phyloP scores from a whole-genome alignment of 2,113 vertebrate species.

The Leucoraja erinaceus region DNA sequence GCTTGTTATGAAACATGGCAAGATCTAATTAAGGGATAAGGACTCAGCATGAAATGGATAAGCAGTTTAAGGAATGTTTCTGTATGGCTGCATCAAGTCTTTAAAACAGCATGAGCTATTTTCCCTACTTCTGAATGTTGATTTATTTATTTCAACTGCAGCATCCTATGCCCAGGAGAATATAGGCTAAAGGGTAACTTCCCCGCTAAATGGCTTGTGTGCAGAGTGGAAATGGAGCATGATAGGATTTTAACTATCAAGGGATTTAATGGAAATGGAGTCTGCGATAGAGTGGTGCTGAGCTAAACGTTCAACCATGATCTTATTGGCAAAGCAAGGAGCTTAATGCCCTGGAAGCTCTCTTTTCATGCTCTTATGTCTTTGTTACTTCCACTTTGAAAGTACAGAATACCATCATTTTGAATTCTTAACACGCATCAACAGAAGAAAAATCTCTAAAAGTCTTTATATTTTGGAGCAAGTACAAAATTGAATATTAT shows the following conservation, averaged over 20 bases:
- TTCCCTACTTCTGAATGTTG: neutral
- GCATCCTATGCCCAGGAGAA: neutral
- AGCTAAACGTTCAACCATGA: too few species aligned
- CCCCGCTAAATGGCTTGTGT: neutral
- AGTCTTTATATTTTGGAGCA: neutral
- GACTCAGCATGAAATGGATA: neutral
- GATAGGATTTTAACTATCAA: too few species aligned
- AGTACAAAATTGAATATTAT: neutral
- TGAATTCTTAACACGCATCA: neutral
- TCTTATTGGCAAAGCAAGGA: too few species aligned
- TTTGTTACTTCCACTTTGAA: neutral
- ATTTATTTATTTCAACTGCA: neutral
- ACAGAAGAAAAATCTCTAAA: too few species aligned
- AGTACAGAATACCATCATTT: neutral
- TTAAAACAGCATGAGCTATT: neutral
- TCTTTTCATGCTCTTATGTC: too few species aligned
- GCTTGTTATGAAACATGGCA: neutral
- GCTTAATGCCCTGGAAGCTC: too few species aligned
- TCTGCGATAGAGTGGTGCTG: too few species aligned
- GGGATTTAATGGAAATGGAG: too few species aligned
- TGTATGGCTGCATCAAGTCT: neutral
- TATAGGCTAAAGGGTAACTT: neutral
- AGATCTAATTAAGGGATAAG: neutral
- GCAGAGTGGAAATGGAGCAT: neutral
- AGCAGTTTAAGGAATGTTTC: neutral